phyloP scores from a whole-genome alignment of 2,113 vertebrate genomes.

The Trogon surrucura region DNA sequence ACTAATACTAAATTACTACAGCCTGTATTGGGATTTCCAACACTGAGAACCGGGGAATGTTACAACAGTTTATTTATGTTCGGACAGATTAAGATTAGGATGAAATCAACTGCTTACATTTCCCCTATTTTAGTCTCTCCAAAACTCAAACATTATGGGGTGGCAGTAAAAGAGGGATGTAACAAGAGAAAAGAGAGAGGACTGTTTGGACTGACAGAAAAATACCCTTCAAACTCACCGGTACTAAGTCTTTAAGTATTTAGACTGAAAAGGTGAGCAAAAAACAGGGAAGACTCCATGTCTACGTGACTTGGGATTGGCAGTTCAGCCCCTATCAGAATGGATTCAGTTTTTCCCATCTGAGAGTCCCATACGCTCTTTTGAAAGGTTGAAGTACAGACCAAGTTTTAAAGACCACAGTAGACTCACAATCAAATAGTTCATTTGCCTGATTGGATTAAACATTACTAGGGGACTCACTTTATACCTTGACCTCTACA shows the following conservation, averaged over 20 bases:
- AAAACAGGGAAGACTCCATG: not conserved
- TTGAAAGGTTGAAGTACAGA: not conserved
- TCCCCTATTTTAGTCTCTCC: not conserved
- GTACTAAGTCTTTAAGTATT: not conserved
- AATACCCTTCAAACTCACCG: not conserved
- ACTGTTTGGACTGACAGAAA: not conserved
- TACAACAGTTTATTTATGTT: not conserved
- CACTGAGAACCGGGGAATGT: accelerated
- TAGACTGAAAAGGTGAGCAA: not conserved
- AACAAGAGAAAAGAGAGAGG: not conserved
- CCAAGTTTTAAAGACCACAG: not conserved
- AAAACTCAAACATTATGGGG: not conserved
- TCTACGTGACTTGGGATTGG: not conserved
- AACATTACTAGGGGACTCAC: not conserved
- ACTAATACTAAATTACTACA: not conserved
- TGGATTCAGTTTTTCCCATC: not conserved
- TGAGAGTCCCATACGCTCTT: not conserved
- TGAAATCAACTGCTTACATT: not conserved
- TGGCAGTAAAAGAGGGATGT: not conserved
- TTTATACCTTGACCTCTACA: not conserved
- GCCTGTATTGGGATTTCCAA: not conserved
- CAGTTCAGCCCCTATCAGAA: not conserved
- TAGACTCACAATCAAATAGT: not conserved
- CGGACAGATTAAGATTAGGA: not conserved
- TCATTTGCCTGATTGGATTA: not conserved